These are phyloP conservation scores for Darevskia mixta DNA, from an alignment of 2,797 vertebrate species.

Conservation along the genomic window DNA sequence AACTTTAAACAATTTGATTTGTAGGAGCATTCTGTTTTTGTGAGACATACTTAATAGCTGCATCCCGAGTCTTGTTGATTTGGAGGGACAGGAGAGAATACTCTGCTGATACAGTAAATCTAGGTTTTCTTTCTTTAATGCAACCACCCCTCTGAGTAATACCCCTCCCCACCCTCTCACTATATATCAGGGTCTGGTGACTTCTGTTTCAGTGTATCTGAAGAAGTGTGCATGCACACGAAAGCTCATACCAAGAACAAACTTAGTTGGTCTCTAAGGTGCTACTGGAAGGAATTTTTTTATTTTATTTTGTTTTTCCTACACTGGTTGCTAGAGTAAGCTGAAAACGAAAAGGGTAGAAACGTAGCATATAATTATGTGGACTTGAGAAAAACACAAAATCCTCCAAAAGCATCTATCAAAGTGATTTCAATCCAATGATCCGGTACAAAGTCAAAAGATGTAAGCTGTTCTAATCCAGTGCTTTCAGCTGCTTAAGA, in stretches of 20 bases:
- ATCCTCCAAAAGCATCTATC: constrained; percentile 77
- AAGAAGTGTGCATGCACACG: too few species aligned
- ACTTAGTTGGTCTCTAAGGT: too few species aligned
- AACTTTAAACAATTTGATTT: constrained; percentile 38
- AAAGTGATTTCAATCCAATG: constrained; percentile 82
- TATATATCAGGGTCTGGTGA: too few species aligned
- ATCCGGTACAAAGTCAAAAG: constrained; percentile 82
- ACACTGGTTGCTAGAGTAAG: constrained; percentile 41
- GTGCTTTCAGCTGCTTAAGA: constrained; percentile 82
- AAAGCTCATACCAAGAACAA: too few species aligned
- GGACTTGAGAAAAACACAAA: constrained; percentile 73
- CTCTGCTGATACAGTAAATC: not conserved
- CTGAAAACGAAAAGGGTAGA: constrained; percentile 70
- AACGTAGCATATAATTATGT: constrained; percentile 68
- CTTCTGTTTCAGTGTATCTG: too few species aligned
- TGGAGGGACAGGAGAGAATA: constrained; percentile 16
- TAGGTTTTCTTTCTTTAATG: constrained; percentile 41
- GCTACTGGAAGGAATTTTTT: too few species aligned
- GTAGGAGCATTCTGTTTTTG: constrained; percentile 12
- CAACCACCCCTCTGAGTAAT: too few species aligned
- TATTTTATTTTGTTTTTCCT: too few species aligned
- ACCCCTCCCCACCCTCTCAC: too few species aligned
- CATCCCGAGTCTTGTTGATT: constrained; percentile 16
- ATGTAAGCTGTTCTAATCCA: constrained; percentile 88
- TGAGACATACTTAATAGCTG: constrained; percentile 43